phyloP scores from a whole-genome alignment of 35 echinoderm and acorn worm genomes.

The Apostichopus japonicus region DNA sequence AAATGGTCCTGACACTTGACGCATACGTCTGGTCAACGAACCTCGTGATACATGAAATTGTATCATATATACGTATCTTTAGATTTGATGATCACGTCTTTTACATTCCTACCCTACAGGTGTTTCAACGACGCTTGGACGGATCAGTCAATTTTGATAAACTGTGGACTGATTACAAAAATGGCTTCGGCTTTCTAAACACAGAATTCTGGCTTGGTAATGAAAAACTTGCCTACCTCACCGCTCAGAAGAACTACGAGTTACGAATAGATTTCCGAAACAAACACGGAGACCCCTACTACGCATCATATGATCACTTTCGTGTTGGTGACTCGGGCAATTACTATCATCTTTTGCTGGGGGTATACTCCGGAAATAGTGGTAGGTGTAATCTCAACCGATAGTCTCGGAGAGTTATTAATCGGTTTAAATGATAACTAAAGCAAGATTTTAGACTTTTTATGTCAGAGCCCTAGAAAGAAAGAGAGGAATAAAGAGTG shows the following conservation, averaged over 20 bases:
- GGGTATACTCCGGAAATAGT: constrained; percentile 23
- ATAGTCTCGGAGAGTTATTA: too few species aligned
- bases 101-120: constrained; percentile 12
- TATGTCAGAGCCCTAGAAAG: too few species aligned
- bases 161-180: constrained; percentile 37
- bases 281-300: not conserved
- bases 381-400: not conserved
- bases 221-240: constrained; percentile 50
- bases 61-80: too few species aligned
- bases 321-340: constrained; percentile 3
- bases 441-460: too few species aligned
- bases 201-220: constrained; percentile 67
- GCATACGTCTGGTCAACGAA: too few species aligned
- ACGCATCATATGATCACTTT: constrained; percentile 21
- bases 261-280: constrained; percentile 60
- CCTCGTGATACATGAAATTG: too few species aligned
- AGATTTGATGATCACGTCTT: too few species aligned
- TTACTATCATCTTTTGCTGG: constrained; percentile 15
- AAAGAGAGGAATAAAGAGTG: too few species aligned
- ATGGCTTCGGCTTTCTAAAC: constrained; percentile 58
- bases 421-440: too few species aligned
- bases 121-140: constrained; percentile 61
- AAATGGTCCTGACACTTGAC: too few species aligned
- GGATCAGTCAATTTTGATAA: constrained; percentile 47
- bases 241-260: constrained; percentile 63